Evolutionary conservation across 2,113 vertebrate species (phyloP).

Genomic region (Epinephelus fuscoguttatus): DNA sequence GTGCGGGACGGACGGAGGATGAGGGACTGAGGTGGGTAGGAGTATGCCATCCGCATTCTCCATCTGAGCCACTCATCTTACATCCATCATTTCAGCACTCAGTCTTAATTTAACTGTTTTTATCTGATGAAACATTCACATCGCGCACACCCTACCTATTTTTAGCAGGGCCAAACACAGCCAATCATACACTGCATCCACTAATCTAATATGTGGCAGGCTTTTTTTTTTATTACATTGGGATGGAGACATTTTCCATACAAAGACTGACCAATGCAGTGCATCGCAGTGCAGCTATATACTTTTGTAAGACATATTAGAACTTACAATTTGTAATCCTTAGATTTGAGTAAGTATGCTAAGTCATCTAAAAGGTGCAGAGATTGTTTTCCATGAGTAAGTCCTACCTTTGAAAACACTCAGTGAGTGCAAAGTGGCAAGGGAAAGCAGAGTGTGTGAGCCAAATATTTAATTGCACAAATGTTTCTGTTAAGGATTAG

Average conservation of each 20-base stretch:
- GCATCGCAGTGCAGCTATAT: neutral
- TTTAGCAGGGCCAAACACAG: constrained; percentile 43
- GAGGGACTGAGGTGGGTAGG: constrained; percentile 31
- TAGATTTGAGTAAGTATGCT: constrained; percentile 25
- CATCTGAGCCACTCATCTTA: constrained; percentile 62
- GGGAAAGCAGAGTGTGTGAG: constrained; percentile 54
- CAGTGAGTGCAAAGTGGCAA: constrained; percentile 34
- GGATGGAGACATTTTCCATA: constrained; percentile 3
- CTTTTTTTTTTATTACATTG: neutral
- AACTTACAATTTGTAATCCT: constrained; percentile 12
- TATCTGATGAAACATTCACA: constrained; percentile 50
- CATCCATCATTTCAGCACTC: constrained; percentile 73
- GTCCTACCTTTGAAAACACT: constrained; percentile 43
- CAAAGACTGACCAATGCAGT: neutral
- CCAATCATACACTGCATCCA: neutral
- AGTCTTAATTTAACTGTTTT: constrained; percentile 67
- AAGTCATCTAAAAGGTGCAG: constrained; percentile 1
- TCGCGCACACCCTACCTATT: constrained; percentile 31
- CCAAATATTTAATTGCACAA: constrained; percentile 75
- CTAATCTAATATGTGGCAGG: constrained; percentile 6
- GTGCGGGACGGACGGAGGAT: constrained; percentile 55
- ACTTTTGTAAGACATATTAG: neutral
- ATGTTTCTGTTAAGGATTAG: constrained; percentile 75
- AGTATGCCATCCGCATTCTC: constrained; percentile 55
- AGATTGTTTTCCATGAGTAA: constrained; percentile 41